Evolutionary conservation across 2,888 invertebrate species (phyloP).

Genomic region (Phengaris arion): DNA sequence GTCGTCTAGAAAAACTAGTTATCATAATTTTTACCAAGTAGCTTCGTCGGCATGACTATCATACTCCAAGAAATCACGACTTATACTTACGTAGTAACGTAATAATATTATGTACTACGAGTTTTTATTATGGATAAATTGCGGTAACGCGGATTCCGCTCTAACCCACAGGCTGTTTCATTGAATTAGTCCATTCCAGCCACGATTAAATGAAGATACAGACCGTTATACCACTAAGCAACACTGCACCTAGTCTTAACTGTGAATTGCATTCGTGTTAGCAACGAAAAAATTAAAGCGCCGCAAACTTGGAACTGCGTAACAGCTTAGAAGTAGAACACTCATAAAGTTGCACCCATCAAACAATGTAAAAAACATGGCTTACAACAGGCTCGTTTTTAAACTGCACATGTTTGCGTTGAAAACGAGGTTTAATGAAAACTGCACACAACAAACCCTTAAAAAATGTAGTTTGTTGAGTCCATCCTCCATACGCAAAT

Average conservation of each 20-base stretch:
- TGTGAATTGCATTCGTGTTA: constrained; percentile 2
- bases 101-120: neutral
- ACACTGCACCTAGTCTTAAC: constrained; percentile 18
- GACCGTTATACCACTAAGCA: constrained; percentile 15
- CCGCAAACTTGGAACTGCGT: constrained; percentile 8
- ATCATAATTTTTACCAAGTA: no score
- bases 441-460: constrained; percentile 3
- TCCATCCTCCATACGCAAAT: neutral
- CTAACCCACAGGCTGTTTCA: constrained; percentile 1
- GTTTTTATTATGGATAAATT: neutral
- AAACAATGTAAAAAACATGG: constrained; percentile 20
- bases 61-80: neutral
- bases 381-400: neutral
- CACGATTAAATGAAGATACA: constrained; percentile 10
- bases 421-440: constrained; percentile 14
- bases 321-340: neutral
- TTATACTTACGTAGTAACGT: neutral
- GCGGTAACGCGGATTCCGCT: neutral
- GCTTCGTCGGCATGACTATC: no score
- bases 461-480: neutral
- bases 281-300: constrained; percentile 7
- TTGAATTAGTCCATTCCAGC: neutral
- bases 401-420: constrained; percentile 5
- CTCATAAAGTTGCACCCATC: constrained; percentile 12
- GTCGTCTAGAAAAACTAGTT: no score